Percentiles rank a stretch among this genome's conserved stretches.
phyloP scores from a whole-genome alignment of 2,888 invertebrate genomes.

The Fragum fragum region DNA sequence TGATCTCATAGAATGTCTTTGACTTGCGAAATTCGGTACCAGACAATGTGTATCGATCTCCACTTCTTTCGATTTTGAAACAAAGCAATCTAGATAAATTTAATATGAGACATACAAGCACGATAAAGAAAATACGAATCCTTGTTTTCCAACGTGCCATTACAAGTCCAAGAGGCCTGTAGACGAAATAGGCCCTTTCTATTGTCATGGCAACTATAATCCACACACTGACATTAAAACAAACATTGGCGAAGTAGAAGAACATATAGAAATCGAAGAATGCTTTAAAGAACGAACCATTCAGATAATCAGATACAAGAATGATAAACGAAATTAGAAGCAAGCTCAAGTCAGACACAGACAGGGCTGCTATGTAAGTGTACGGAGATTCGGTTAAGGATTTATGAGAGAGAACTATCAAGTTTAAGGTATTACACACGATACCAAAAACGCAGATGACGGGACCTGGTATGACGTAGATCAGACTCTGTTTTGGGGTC shows the following conservation, averaged over 20 bases:
- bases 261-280: conserved; percentile 79
- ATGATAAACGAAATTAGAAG: conserved; percentile 74
- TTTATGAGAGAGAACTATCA: conserved; percentile 80
- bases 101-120: conserved; percentile 71
- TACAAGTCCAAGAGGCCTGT: conserved; percentile 74
- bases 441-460: conserved; percentile 82
- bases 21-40: conserved; percentile 71
- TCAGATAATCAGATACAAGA: conserved; percentile 53
- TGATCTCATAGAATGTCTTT: conserved; percentile 62
- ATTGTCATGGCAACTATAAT: conserved; percentile 81
- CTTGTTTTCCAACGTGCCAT: conserved; percentile 63
- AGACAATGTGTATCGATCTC: conserved; percentile 25
- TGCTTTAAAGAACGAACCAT: conserved; percentile 68
- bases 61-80: conserved; percentile 55
- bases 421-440: conserved; percentile 81
- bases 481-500: background rate
- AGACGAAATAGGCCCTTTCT: conserved; percentile 81
- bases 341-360: conserved; percentile 78
- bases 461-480: conserved; percentile 76
- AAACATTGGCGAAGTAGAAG: conserved; percentile 80
- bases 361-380: conserved; percentile 81
- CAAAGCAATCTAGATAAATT: conserved; percentile 79
- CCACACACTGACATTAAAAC: conserved; percentile 80
- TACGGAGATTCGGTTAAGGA: conserved; percentile 83
- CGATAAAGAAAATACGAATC: conserved; percentile 67